Evolutionary conservation across 2,888 invertebrate species (phyloP).

Genomic region (Dynastes maya): DNA sequence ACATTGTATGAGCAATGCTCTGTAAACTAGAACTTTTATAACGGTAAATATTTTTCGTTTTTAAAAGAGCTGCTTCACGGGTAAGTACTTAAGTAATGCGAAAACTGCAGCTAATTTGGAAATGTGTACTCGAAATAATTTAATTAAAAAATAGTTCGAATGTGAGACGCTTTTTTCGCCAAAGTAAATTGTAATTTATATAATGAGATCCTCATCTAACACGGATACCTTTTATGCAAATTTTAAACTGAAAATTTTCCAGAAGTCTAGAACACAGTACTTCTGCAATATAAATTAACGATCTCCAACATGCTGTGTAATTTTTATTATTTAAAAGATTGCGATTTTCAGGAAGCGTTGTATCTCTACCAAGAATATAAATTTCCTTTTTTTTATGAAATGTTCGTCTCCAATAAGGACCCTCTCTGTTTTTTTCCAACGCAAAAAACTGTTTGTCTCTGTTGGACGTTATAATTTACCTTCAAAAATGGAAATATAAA

Average conservation of each 20-base stretch:
- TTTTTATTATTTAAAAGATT: too few relatives aligned
- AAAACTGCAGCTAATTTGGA: conserved; percentile 15
- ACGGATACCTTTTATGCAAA: conserved; percentile 5
- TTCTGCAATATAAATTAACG: too few relatives aligned
- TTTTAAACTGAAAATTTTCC: conserved; percentile 5
- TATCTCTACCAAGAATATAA: too few relatives aligned
- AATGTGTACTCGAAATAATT: conserved; percentile 21
- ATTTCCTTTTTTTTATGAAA: too few relatives aligned
- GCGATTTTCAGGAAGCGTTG: too few relatives aligned
- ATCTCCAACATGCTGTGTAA: too few relatives aligned
- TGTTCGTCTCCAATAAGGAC: too few relatives aligned
- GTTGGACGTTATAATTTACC: too few relatives aligned
- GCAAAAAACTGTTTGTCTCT: too few relatives aligned
- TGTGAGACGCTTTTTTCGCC: not conserved
- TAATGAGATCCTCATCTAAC: not conserved
- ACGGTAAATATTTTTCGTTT: not conserved
- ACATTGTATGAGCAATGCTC: conserved; percentile 3
- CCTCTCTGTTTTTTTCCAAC: too few relatives aligned
- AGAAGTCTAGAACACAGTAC: not conserved
- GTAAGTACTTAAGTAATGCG: not conserved
- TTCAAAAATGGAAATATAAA: too few relatives aligned
- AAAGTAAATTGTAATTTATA: conserved; percentile 13
- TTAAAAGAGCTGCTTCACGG: not conserved
- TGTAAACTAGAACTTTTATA: conserved; percentile 1
- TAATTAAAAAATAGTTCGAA: conserved; percentile 12